These are phyloP conservation scores for Eurystomus glaucurus DNA, from an alignment of 2,797 vertebrate genomes.

Conservation along the genomic window DNA sequence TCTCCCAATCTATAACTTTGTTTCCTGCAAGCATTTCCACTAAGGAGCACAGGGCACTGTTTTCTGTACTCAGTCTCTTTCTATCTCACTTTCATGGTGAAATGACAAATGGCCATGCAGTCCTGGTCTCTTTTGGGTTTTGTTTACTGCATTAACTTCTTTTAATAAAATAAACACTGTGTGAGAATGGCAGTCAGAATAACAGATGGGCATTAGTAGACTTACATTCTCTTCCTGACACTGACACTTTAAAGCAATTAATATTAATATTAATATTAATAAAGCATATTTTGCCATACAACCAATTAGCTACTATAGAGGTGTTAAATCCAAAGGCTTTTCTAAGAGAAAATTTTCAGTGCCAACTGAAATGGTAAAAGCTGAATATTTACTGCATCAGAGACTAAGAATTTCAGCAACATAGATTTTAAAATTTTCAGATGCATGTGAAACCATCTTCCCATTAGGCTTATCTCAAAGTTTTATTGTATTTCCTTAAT, in stretches of 20 bases:
- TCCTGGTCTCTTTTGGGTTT: neutral
- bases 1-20: neutral
- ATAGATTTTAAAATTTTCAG: neutral
- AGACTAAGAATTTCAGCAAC: neutral
- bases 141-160: neutral
- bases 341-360: neutral
- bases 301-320: neutral
- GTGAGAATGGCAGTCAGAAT: neutral
- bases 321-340: neutral
- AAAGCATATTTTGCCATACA: neutral
- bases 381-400: neutral
- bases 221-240: neutral
- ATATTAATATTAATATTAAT: neutral
- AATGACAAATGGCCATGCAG: neutral
- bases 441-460: neutral
- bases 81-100: neutral
- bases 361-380: neutral
- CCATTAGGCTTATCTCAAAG: neutral
- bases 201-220: neutral
- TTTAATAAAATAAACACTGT: neutral
- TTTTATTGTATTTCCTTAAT: neutral
- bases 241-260: neutral
- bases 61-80: neutral
- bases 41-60: neutral
- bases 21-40: neutral